phyloP scores from a whole-genome alignment of 2,113 vertebrate species.

The Paracanthobrama guichenoti region DNA sequence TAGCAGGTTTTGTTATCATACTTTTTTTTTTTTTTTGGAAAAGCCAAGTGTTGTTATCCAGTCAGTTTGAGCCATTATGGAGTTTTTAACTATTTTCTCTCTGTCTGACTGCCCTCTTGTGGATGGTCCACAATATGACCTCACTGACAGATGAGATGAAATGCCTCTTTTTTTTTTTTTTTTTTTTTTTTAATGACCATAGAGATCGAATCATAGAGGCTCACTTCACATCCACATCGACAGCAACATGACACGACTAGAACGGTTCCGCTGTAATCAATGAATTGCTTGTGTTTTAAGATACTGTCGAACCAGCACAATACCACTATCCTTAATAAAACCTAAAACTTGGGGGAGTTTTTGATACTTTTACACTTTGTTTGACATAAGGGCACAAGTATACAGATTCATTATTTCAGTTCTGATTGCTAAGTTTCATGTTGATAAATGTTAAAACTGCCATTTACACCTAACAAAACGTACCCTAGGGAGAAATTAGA shows the following conservation, averaged over 20 bases:
- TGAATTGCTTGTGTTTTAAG: too few relatives aligned
- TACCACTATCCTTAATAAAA: not conserved
- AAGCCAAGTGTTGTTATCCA: not conserved
- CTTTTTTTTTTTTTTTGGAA: not conserved
- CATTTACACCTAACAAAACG: not conserved
- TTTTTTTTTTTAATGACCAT: not conserved
- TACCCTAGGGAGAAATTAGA: not conserved
- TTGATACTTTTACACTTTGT: not conserved
- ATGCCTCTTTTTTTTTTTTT: not conserved
- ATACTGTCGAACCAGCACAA: not conserved
- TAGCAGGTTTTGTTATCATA: not conserved
- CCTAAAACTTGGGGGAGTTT: slow-evolving; percentile 12
- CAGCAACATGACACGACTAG: not conserved
- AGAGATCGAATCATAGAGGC: not conserved
- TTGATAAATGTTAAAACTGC: slow-evolving; percentile 5
- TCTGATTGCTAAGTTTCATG: not conserved
- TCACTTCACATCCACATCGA: not conserved
- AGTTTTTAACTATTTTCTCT: slow-evolving; percentile 16
- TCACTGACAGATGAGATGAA: not conserved
- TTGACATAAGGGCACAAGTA: not conserved
- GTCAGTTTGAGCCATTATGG: not conserved
- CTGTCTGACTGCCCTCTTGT: slow-evolving; percentile 52
- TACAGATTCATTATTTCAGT: not conserved
- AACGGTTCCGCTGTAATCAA: not conserved
- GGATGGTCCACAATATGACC: slow-evolving; percentile 28